Conservation (phyloP, 2,797 vertebrate genomes). For the Podarcis lilfordi region DNA sequence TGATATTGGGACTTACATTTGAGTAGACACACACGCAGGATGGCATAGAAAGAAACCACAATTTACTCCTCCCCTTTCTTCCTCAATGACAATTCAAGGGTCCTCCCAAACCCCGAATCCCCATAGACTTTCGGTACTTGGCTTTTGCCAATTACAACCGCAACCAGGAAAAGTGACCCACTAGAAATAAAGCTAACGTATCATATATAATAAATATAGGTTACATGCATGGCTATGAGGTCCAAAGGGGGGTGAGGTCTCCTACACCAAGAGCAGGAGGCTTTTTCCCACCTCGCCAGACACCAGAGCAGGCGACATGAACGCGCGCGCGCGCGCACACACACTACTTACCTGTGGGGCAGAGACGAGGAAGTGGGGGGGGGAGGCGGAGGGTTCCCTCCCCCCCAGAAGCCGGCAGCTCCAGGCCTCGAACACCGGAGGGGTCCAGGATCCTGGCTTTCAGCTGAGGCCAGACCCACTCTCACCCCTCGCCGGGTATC, state of each 20-base stretch:
- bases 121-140: background rate
- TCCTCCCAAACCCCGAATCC: background rate
- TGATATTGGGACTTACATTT: background rate
- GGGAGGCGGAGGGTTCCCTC: background rate
- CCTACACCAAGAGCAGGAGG: background rate
- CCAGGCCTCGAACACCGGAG: background rate
- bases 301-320: too few species aligned
- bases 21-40: background rate
- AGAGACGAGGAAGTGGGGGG: background rate
- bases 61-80: background rate
- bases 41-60: background rate
- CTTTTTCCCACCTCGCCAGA: background rate
- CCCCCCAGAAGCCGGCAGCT: background rate
- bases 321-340: fast-evolving
- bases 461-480: background rate
- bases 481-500: background rate
- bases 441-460: constrained; percentile 1
- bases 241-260: background rate
- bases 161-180: background rate
- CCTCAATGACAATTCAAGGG: background rate
- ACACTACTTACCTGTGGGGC: constrained; percentile 2
- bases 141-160: too few species aligned
- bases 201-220: background rate
- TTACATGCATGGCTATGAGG: background rate
- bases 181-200: background rate